phyloP scores from a whole-genome alignment of 2,888 invertebrate genomes.

The Pollenia amentaria region DNA sequence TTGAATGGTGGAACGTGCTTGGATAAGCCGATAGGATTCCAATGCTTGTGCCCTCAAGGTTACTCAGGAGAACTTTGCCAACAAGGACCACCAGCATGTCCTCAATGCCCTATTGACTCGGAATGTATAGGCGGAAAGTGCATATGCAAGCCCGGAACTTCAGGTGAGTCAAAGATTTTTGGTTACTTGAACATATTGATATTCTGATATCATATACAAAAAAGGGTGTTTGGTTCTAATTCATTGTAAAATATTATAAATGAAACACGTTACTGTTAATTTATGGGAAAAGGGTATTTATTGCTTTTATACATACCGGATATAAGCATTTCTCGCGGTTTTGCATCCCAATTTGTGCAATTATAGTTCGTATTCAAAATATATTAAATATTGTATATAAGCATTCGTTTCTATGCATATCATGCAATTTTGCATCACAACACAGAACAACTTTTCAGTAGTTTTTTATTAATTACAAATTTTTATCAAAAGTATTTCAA shows the following conservation, averaged over 20 bases:
- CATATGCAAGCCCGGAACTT: slow-evolving; percentile 84
- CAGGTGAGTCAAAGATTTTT: slow-evolving; percentile 79
- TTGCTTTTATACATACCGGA: no score
- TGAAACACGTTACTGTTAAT: not conserved
- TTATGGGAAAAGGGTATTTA: not conserved
- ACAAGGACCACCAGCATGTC: slow-evolving; percentile 81
- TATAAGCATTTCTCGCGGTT: no score
- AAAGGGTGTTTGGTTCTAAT: slow-evolving; percentile 30
- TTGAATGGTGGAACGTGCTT: slow-evolving; percentile 90
- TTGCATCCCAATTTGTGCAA: no score
- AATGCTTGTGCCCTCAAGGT: slow-evolving; percentile 90
- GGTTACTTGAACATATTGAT: not conserved
- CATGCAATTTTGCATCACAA: no score
- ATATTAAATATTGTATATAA: no score
- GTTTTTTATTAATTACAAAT: no score
- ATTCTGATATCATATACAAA: slow-evolving; percentile 12
- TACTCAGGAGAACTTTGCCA: slow-evolving; percentile 85
- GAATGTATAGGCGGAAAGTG: slow-evolving; percentile 87
- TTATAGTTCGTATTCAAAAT: no score
- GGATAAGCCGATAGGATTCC: slow-evolving; percentile 86
- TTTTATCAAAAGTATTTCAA: no score
- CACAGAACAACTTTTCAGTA: no score
- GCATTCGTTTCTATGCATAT: no score
- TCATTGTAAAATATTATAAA: slow-evolving; percentile 3
- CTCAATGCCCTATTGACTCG: slow-evolving; percentile 88